Conservation (phyloP, 2,113 vertebrate genomes). For the Rhineura floridana region DNA sequence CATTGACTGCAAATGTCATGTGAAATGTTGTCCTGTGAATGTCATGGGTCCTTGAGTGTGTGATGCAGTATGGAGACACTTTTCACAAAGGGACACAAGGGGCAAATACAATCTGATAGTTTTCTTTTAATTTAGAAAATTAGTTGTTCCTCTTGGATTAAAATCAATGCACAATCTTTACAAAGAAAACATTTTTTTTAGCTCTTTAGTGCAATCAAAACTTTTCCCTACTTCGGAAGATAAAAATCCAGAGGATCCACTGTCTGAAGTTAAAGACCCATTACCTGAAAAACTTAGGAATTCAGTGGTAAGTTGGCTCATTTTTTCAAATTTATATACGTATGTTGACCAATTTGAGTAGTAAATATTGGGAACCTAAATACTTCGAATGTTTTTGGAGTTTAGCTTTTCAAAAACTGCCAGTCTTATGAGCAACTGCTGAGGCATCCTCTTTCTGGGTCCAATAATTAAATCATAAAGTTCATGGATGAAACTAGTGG, state of each 20-base stretch:
- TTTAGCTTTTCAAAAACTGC: background rate
- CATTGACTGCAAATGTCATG: background rate
- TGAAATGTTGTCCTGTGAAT: background rate
- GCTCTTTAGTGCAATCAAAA: constrained; percentile 95
- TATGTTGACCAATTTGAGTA: background rate
- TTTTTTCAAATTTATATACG: background rate
- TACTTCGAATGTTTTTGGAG: background rate
- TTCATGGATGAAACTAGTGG: too few species aligned
- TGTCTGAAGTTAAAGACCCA: constrained; percentile 96
- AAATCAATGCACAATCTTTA: constrained; percentile 6
- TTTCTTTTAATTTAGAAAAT: background rate
- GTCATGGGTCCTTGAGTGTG: background rate
- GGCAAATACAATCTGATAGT: background rate
- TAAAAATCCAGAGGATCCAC: constrained; percentile 96
- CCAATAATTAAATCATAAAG: too few species aligned
- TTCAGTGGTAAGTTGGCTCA: constrained; percentile 87
- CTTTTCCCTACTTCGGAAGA: constrained; percentile 92
- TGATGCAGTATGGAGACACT: background rate
- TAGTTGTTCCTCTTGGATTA: background rate
- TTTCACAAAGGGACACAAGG: background rate
- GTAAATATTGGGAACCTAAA: background rate
- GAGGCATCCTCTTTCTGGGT: too few species aligned
- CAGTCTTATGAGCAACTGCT: too few species aligned
- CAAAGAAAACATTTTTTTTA: constrained; percentile 58
- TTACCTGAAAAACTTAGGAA: constrained; percentile 94